Conservation (phyloP, 2,888 invertebrate species). For the Eupithecia exiguata region DNA sequence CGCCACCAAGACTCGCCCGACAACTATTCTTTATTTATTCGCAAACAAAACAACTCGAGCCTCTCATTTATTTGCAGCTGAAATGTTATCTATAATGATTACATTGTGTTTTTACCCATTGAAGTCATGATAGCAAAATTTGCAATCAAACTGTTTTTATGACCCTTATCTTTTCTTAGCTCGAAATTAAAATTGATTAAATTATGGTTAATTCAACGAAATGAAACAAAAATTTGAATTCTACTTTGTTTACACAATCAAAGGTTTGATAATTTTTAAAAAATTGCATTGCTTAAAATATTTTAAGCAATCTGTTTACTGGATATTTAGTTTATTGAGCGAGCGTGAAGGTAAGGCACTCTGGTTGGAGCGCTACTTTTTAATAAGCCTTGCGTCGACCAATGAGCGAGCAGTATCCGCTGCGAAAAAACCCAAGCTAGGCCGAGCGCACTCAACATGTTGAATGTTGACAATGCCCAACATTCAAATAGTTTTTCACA, state of each 20-base stretch:
- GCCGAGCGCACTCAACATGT: constrained; percentile 58
- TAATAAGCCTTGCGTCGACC: constrained; percentile 58
- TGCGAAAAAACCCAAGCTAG: constrained; percentile 63
- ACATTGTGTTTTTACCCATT: constrained; percentile 52
- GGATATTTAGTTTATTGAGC: constrained; percentile 61
- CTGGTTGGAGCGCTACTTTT: constrained; percentile 67
- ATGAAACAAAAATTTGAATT: constrained; percentile 46
- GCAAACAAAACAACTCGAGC: constrained; percentile 13
- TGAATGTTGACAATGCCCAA: constrained; percentile 70
- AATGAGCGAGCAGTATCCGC: constrained; percentile 57
- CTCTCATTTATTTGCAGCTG: constrained; percentile 31
- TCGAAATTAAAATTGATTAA: constrained; percentile 58
- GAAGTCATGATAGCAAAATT: constrained; percentile 63
- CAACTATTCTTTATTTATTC: constrained; percentile 36
- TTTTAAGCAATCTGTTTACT: constrained; percentile 56
- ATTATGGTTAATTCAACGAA: constrained; percentile 71
- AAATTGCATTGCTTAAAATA: constrained; percentile 50
- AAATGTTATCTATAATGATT: constrained; percentile 38
- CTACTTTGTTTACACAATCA: constrained; percentile 38
- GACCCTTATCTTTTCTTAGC: constrained; percentile 64
- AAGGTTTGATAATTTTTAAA: constrained; percentile 50
- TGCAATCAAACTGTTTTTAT: constrained; percentile 56
- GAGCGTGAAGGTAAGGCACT: constrained; percentile 65
- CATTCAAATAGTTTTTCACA: constrained; percentile 67
- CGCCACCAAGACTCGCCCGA: constrained; percentile 70